Conservation (phyloP, 2,888 invertebrate genomes). For the Caenorhabditis uteleia region DNA sequence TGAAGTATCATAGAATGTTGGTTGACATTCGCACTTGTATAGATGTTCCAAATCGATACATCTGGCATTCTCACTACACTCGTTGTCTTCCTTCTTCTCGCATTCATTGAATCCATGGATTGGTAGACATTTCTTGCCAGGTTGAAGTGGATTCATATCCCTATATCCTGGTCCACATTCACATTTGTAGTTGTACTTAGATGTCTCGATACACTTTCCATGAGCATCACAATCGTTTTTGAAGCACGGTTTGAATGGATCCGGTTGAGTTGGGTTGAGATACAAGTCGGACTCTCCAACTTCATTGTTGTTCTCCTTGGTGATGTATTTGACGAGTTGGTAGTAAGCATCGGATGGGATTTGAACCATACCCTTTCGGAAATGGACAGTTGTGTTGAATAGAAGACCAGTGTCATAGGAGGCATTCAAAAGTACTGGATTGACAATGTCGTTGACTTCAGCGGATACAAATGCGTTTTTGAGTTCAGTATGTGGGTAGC, state of each 20-base stretch:
- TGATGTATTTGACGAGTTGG: slow-evolving; percentile 61
- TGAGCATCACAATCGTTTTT: slow-evolving; percentile 66
- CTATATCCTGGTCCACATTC: slow-evolving; percentile 63
- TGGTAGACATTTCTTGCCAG: slow-evolving; percentile 66
- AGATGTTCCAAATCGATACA: slow-evolving; percentile 69
- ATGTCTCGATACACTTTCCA: slow-evolving; percentile 66
- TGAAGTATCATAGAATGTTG: slow-evolving; percentile 64
- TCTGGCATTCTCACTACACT: slow-evolving; percentile 64
- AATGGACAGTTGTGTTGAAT: slow-evolving; percentile 68
- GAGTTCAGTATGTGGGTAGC: slow-evolving; percentile 66
- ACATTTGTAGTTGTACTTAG: slow-evolving; percentile 64
- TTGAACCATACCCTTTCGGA: slow-evolving; percentile 65
- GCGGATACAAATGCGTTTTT: slow-evolving; percentile 54
- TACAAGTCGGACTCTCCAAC: slow-evolving; percentile 67
- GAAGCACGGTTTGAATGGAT: slow-evolving; percentile 69
- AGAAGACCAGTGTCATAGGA: slow-evolving; percentile 67
- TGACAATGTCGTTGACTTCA: slow-evolving; percentile 60
- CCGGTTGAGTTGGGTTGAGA: slow-evolving; percentile 64
- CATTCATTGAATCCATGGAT: slow-evolving; percentile 68
- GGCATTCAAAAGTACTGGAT: slow-evolving; percentile 61
- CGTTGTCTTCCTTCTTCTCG: slow-evolving; percentile 53
- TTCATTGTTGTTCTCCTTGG: slow-evolving; percentile 63
- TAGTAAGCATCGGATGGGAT: slow-evolving; percentile 66
- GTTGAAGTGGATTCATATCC: slow-evolving; percentile 65
- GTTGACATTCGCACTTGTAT: slow-evolving; percentile 68